These are phyloP conservation scores for Hydroisotoma schaefferi DNA, from an alignment of 2,888 invertebrate genomes.

Conservation along the genomic window DNA sequence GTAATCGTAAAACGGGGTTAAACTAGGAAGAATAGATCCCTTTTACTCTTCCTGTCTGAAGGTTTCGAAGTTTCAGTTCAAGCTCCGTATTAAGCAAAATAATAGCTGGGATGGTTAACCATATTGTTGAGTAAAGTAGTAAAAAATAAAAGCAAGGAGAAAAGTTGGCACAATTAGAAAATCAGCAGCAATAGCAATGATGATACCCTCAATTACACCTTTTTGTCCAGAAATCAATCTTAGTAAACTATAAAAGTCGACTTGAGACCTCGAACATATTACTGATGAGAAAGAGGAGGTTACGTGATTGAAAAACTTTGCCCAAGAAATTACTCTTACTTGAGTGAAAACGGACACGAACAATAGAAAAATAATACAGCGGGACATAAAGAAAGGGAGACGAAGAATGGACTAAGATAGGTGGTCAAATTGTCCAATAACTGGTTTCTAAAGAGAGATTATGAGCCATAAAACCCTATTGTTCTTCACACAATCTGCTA, in stretches of 20 bases:
- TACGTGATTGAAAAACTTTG: slow-evolving; percentile 44
- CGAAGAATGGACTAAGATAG: background rate
- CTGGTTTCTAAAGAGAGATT: background rate
- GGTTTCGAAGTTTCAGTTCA: no score
- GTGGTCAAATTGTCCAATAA: slow-evolving; percentile 15
- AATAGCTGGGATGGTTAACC: no score
- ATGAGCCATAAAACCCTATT: no score
- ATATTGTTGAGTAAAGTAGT: no score
- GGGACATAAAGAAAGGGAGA: no score
- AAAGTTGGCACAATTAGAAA: slow-evolving; percentile 14
- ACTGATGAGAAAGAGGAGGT: background rate
- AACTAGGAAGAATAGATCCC: no score
- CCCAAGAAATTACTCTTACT: slow-evolving; percentile 31
- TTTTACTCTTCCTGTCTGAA: no score
- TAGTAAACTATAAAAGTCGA: slow-evolving; percentile 8
- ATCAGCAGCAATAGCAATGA: slow-evolving; percentile 8
- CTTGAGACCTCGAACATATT: background rate
- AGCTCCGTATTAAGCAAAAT: no score
- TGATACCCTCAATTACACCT: slow-evolving; percentile 28
- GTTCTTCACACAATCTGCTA: no score
- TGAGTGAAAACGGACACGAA: slow-evolving; percentile 26
- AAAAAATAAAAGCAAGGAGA: no score
- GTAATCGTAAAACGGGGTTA: no score
- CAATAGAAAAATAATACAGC: slow-evolving; percentile 24
- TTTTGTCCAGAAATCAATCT: background rate